Conservation (phyloP, 2,797 vertebrate genomes). For the Furcifer pardalis region DNA sequence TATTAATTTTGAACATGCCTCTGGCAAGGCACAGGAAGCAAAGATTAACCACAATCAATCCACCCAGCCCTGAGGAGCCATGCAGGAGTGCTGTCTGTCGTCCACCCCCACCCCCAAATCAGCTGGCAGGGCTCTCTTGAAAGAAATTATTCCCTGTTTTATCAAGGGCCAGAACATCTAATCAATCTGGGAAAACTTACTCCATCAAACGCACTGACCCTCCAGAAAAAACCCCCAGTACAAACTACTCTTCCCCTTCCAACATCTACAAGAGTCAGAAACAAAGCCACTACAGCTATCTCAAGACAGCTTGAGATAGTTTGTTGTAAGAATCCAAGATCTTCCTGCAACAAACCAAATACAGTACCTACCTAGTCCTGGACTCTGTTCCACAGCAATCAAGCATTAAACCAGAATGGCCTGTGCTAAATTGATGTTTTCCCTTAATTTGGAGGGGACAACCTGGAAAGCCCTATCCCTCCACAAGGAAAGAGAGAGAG, state of each 20-base stretch:
- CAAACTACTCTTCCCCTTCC: not conserved
- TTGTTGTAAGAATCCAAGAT: not conserved
- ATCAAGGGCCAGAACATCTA: not conserved
- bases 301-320: not conserved
- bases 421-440: not conserved
- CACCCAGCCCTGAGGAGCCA: not conserved
- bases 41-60: constrained; percentile 50
- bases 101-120: rapidly evolving
- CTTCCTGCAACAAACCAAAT: not conserved
- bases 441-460: not conserved
- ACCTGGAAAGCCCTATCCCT: no score
- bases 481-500: no score
- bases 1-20: constrained; percentile 5
- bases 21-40: constrained; percentile 53
- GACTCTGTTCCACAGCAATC: not conserved
- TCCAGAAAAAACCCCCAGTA: not conserved
- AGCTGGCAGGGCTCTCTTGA: not conserved
- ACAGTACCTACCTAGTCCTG: not conserved
- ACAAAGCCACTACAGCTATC: no score
- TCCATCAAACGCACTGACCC: not conserved
- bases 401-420: not conserved
- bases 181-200: not conserved
- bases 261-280: not conserved
- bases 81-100: rapidly evolving
- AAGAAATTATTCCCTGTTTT: not conserved